Conservation (phyloP, 2,888 invertebrate species). For the Lithophane semibrunnea region DNA sequence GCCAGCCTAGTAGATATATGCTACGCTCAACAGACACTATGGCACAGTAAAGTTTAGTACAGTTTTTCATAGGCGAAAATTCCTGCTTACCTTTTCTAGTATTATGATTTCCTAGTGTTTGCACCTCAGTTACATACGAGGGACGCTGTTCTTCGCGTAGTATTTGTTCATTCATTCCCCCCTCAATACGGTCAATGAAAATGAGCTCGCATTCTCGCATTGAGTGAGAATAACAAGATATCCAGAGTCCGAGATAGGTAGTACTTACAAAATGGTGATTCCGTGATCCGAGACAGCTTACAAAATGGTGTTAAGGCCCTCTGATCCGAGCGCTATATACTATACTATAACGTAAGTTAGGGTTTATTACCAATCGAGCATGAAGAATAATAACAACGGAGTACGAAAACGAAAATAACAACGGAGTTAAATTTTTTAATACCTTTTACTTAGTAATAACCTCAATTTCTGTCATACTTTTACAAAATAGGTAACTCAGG, state of each 20-base stretch:
- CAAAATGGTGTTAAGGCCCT: not conserved
- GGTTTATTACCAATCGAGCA: not conserved
- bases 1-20: constrained; percentile 59
- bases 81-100: constrained; percentile 59
- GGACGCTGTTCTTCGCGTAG: constrained; percentile 78
- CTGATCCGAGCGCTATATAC: too few species aligned
- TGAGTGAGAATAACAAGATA: constrained; percentile 17
- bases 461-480: not conserved
- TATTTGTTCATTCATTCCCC: constrained; percentile 65
- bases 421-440: too few species aligned
- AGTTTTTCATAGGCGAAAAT: constrained; percentile 62
- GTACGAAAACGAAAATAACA: too few species aligned
- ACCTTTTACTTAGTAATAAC: too few species aligned
- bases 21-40: constrained; percentile 67
- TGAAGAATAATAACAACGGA: too few species aligned
- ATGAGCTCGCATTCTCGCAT: constrained; percentile 13
- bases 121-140: constrained; percentile 81
- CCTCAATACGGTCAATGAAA: constrained; percentile 50
- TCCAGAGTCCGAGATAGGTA: not conserved
- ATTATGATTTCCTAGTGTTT: constrained; percentile 79
- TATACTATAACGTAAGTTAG: not conserved
- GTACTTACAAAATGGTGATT: not conserved
- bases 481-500: not conserved
- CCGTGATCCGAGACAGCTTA: not conserved
- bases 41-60: constrained; percentile 55